Conservation (phyloP, 2,797 vertebrate species). For the Epinephelus awoara region DNA sequence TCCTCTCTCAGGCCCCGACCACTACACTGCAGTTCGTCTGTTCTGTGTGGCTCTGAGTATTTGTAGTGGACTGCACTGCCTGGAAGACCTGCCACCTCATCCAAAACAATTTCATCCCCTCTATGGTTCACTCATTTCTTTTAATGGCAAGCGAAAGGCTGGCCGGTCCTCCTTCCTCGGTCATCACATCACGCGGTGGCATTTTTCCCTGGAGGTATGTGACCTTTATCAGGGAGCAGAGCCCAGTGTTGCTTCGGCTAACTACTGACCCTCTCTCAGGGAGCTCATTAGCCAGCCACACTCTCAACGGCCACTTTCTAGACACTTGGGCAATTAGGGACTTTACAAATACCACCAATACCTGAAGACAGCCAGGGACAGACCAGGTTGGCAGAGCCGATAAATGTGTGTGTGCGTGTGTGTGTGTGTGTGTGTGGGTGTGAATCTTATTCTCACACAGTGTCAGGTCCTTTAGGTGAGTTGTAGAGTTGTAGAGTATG, state of each 20-base stretch:
- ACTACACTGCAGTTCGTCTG: conserved; percentile 32
- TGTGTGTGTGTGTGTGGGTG: conserved; percentile 7
- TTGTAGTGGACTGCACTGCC: conserved; percentile 17
- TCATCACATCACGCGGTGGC: conserved; percentile 70
- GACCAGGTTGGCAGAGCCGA: conserved; percentile 25
- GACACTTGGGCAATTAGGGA: conserved; percentile 78
- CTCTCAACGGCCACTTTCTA: conserved; percentile 71
- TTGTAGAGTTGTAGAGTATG: conserved; percentile 1
- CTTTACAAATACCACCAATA: conserved; percentile 78
- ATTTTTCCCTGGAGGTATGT: conserved; percentile 73
- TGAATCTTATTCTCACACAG: background rate
- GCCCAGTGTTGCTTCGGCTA: conserved; percentile 71
- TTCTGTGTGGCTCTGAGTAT: conserved; percentile 22
- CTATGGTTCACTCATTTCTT: conserved; percentile 55
- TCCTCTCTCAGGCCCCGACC: conserved; percentile 27
- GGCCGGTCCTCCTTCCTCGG: conserved; percentile 43
- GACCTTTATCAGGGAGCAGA: conserved; percentile 81
- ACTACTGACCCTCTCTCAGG: conserved; percentile 74
- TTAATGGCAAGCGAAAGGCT: conserved; percentile 61
- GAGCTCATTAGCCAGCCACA: conserved; percentile 79
- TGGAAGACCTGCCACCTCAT: conserved; percentile 45
- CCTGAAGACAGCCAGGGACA: conserved; percentile 60
- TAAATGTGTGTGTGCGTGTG: conserved; percentile 33
- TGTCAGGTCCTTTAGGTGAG: conserved; percentile 5
- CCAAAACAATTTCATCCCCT: conserved; percentile 51